Conservation (phyloP, 2,888 invertebrate genomes). For the Nycteola revayana region DNA sequence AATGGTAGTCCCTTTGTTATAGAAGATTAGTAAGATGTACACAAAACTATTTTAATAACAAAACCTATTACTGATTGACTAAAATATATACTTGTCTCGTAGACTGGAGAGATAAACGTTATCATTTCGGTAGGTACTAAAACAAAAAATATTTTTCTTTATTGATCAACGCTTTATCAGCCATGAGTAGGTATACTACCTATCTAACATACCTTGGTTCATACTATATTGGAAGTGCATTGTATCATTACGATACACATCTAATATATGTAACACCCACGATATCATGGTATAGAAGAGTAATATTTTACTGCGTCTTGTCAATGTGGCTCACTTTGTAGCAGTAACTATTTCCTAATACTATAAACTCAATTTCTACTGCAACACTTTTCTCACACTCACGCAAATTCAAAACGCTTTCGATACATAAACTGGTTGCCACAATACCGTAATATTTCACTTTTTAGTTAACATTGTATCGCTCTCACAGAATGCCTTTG, state of each 20-base stretch:
- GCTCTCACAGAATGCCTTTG: constrained; percentile 27
- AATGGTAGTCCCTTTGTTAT: too few species aligned
- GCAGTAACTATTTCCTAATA: constrained; percentile 37
- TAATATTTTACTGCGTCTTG: constrained; percentile 27
- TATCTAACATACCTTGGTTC: too few species aligned
- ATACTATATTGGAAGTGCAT: too few species aligned
- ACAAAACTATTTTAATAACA: too few species aligned
- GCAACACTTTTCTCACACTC: constrained; percentile 41
- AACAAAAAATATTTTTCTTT: too few species aligned
- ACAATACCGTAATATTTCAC: constrained; percentile 44
- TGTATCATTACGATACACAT: constrained; percentile 11
- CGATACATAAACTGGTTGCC: constrained; percentile 29
- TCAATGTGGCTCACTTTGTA: constrained; percentile 22
- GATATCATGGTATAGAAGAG: constrained; percentile 17
- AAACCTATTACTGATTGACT: too few species aligned
- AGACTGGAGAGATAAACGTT: too few species aligned
- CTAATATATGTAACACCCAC: constrained; percentile 35
- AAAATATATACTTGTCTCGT: too few species aligned
- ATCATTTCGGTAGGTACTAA: too few species aligned
- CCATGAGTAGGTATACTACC: too few species aligned
- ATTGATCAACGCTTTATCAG: too few species aligned
- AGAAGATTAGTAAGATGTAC: too few species aligned
- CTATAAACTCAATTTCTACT: constrained; percentile 32
- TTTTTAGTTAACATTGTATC: constrained; percentile 31
- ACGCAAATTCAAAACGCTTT: constrained; percentile 41